phyloP scores from a whole-genome alignment of 2,888 invertebrate species.

The Camponotus fellah region DNA sequence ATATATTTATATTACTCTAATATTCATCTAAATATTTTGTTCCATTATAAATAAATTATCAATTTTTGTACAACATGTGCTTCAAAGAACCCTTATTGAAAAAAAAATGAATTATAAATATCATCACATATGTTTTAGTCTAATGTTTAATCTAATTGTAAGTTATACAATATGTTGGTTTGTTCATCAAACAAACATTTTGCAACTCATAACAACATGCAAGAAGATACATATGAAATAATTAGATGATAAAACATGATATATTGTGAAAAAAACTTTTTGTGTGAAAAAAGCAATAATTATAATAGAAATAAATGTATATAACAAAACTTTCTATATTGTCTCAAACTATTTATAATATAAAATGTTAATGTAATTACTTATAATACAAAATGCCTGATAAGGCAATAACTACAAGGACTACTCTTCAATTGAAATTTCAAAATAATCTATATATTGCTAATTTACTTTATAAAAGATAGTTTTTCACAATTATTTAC shows the following conservation, averaged over 20 bases:
- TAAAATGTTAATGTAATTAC: background rate
- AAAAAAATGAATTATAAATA: background rate
- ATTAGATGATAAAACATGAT: background rate
- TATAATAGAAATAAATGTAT: slow-evolving; percentile 13
- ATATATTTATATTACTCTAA: background rate
- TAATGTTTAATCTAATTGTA: background rate
- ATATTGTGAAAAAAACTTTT: background rate
- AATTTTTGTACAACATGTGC: slow-evolving; percentile 71
- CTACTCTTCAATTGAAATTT: background rate
- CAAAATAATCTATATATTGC: background rate
- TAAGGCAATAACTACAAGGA: background rate
- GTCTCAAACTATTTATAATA: background rate
- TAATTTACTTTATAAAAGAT: background rate
- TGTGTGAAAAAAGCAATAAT: background rate
- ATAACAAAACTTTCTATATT: background rate
- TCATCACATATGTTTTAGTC: background rate
- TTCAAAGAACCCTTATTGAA: slow-evolving; percentile 65
- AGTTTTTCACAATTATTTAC: background rate
- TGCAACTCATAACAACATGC: slow-evolving; percentile 16
- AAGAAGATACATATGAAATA: slow-evolving; percentile 4
- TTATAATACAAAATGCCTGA: slow-evolving; percentile 1
- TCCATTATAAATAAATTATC: background rate
- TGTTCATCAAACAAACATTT: slow-evolving; percentile 25
- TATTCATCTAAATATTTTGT: background rate
- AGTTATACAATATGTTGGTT: background rate